Base-by-base conservation (phyloP, 2,888 invertebrate species). In the Ennomos erosarius region DNA sequence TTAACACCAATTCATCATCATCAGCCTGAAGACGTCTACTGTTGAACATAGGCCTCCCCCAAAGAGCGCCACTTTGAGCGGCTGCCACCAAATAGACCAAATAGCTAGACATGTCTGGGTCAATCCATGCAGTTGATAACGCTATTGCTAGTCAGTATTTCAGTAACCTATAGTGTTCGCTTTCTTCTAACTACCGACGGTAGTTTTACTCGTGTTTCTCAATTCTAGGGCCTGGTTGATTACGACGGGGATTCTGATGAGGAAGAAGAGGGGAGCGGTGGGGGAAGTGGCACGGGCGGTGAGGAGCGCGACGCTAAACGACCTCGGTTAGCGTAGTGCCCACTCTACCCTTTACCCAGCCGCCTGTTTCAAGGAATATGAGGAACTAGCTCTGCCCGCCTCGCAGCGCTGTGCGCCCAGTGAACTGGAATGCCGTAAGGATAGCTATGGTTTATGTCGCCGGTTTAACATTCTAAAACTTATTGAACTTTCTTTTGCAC, bases 211-310 rank as follows among this genome's bases (percentile, higher is more conserved):
- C 3, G 10, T 16, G 36, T 43, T 9, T 83, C 79, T 59, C 16
- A 26, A 16, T 61, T 13, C 33, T 84, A 97, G 97, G 97, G 98
- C 72, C 94, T 99, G 79, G 99, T 99, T 65, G 99, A 99, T 88
- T 99, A 99, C 81, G 99, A 99, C 84, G 99, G 98, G 57, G 99
- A 99, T 89, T 99, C 98, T 0, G 99, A 99, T 78, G 99, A 99
- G 78, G 98, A 98, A 60, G 98, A 98, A 62, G 97, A 97, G 39
- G 78, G 81, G 8, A 76, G 80, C n/a, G 69, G 73, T 10, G 75
- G 72, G 33, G 72, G 74, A 13, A 66, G 71, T 11, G 70, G 74
- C 44, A 95, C 58, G 93, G 12, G 67, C 46, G 87, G 67, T 50
- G 88, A 87, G 50, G 89, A 90, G 80, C 94, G 95, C 55, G 93